These are phyloP conservation scores for Lonchura striata DNA, from an alignment of 2,113 vertebrate genomes.

Conservation along the genomic window DNA sequence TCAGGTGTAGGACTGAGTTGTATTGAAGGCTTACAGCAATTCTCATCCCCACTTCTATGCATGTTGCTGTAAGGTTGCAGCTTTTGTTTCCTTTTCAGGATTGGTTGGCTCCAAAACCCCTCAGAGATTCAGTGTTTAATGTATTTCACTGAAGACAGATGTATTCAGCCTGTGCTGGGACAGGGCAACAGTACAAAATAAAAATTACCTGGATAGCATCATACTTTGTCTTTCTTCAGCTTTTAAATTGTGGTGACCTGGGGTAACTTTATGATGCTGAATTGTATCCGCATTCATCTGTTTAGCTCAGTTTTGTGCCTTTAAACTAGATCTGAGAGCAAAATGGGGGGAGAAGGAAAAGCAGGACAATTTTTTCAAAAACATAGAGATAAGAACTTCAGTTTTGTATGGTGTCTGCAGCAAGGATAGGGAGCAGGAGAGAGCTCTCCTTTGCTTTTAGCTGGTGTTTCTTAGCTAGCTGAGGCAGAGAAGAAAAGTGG, in stretches of 20 bases:
- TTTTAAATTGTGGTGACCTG: neutral
- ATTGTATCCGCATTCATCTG: neutral
- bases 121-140: neutral
- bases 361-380: neutral
- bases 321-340: fast-evolving
- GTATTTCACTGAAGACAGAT: neutral
- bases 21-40: neutral
- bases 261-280: neutral
- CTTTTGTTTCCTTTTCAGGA: neutral
- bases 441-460: neutral
- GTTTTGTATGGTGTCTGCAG: neutral
- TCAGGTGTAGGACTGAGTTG: neutral
- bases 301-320: neutral
- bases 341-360: neutral
- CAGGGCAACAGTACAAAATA: neutral
- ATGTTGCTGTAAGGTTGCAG: neutral
- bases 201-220: neutral
- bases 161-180: neutral
- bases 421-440: neutral
- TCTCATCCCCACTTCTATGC: neutral
- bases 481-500: neutral
- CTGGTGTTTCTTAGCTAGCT: neutral
- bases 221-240: neutral
- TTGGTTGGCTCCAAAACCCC: neutral
- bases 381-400: neutral